Conservation (phyloP, 2,797 vertebrate species). For the Lutjanus argentimaculatus region DNA sequence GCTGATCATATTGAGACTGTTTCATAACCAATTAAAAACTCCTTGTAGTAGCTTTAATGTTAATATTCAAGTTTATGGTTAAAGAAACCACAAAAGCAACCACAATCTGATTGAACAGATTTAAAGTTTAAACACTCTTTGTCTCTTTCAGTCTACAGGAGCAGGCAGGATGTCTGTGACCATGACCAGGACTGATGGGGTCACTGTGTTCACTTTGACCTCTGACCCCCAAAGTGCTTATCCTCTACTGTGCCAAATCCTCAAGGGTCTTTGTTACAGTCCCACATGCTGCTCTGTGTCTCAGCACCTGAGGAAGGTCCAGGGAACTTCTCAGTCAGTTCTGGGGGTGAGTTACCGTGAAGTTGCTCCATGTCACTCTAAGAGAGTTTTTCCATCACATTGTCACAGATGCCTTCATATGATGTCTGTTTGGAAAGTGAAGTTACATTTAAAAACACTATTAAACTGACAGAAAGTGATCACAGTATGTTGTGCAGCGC, state of each 20-base stretch:
- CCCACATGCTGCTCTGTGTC: slow-evolving; percentile 72
- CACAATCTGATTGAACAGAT: background rate
- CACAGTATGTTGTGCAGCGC: no score
- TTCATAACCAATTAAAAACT: no score
- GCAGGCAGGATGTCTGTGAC: slow-evolving; percentile 74
- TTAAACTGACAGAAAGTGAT: no score
- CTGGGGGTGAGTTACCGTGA: slow-evolving; percentile 70
- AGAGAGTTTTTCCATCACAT: background rate
- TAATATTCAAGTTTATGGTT: background rate
- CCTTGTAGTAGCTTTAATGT: no score
- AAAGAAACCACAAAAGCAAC: background rate
- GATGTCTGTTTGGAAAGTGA: background rate
- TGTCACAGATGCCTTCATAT: background rate
- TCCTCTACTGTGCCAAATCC: slow-evolving; percentile 76
- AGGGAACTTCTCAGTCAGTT: slow-evolving; percentile 35
- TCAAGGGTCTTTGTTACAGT: slow-evolving; percentile 77
- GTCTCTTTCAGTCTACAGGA: slow-evolving; percentile 15
- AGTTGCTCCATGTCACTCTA: no score
- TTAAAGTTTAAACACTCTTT: background rate
- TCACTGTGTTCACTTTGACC: slow-evolving; percentile 74
- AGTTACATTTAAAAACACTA: no score
- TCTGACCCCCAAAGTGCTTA: slow-evolving; percentile 69
- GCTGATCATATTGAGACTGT: no score
- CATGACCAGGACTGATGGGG: slow-evolving; percentile 60
- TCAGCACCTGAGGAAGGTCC: slow-evolving; percentile 38